Evolutionary conservation across 2,113 vertebrate genomes (phyloP).

Genomic region (Oophaga pumilio): DNA sequence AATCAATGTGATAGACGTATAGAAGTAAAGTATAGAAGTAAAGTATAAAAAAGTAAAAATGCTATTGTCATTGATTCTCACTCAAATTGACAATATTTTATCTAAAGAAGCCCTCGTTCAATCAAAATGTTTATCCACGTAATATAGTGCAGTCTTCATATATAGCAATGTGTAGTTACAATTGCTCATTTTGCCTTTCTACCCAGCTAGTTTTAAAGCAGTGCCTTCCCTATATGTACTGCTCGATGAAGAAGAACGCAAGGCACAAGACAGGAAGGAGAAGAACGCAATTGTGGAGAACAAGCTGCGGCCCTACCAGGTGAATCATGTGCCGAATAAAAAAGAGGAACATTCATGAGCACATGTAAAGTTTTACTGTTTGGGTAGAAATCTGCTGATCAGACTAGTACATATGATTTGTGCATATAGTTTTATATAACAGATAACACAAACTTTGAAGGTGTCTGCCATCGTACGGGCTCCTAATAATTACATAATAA

Average conservation of each 20-base stretch:
- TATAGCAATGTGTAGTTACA: no score
- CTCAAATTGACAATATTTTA: neutral
- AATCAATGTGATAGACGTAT: no score
- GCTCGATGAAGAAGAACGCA: neutral
- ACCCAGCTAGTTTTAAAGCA: neutral
- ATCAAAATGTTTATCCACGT: neutral
- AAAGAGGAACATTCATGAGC: neutral
- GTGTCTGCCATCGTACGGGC: slow-evolving; percentile 10
- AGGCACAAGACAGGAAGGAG: neutral
- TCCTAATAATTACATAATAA: slow-evolving; percentile 36
- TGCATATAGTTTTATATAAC: neutral
- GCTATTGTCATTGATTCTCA: neutral
- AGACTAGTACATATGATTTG: neutral
- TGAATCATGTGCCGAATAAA: neutral
- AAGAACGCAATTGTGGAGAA: neutral
- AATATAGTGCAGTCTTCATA: no score
- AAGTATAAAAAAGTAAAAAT: neutral
- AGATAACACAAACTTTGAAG: slow-evolving; percentile 1
- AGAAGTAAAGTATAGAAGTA: no score
- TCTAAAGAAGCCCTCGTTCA: neutral
- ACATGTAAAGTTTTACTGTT: neutral
- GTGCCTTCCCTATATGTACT: neutral
- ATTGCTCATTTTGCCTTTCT: no score
- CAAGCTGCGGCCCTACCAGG: neutral
- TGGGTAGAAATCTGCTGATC: neutral